Evolutionary conservation across 2,797 vertebrate species (phyloP), one percentile per base, ranked within the genome.

Genomic region (Poliocrania exsul): DNA sequence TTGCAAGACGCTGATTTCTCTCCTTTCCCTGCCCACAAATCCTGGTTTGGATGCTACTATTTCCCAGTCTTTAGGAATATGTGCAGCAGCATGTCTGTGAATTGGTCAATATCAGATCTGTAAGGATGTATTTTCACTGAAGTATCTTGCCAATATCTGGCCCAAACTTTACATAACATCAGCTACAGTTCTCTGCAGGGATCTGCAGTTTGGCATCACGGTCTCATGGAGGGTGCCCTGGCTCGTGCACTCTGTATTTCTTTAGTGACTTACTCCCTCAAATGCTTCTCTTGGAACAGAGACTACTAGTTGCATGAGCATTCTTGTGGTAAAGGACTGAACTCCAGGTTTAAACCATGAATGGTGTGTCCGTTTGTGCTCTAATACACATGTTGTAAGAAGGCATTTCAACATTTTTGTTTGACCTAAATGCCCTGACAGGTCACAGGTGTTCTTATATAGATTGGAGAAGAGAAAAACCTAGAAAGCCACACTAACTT

Each of bases 141-240:
- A 35, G 5, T 49, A 31, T 46, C 6, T 57, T 70, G 40, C 16
- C 78, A 5, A 40, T 70, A 11, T 33, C 8, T 67, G 26, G 19
- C 47, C 13, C 33, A 19, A 47, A 67, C 8, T 35, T 46, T 20
- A 13, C 2, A 2, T 37, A 23, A 40, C 10, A 17, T 70, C 20
- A 60, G 16, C 7, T 38, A 11, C 25, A 73, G 9, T 40, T 88
- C 29, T 42, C 31, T 38, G 20, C 16, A 75, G 38, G 66, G 67
- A 21, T 57, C 29, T 64, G 40, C 14, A 23, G 33, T 44, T 71
- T 60, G 57, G n/a, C 3, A 2, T 44, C 33, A 8, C 0, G 0
- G 23, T 50, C 58, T 67, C 19, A 15, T 13, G 5, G 5, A 64
- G 12, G 23, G 19, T 44, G 26, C 69, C 53, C 26, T n/a, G 33